These are phyloP conservation scores for Scelioninae gen. 1 DNA, from an alignment of 2,888 invertebrate genomes.

Conservation along the genomic window DNA sequence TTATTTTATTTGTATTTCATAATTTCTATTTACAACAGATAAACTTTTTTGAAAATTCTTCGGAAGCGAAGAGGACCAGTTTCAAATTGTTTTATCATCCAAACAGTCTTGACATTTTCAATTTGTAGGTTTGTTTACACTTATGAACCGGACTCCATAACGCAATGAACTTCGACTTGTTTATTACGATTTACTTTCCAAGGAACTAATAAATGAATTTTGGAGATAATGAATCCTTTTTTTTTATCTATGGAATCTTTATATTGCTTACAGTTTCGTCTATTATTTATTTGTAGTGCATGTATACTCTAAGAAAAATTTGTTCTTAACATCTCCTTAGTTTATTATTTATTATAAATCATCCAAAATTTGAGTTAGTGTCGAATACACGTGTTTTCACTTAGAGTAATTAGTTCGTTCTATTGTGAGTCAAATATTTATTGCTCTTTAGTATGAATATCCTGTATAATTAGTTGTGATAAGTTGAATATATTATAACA, in stretches of 20 bases:
- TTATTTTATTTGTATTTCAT: too few species aligned
- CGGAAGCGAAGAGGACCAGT: constrained; percentile 22
- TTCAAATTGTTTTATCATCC: constrained; percentile 40
- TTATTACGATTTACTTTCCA: constrained; percentile 8
- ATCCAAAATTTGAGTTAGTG: too few species aligned
- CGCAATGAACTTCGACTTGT: constrained; percentile 49
- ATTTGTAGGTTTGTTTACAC: constrained; percentile 47
- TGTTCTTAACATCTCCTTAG: too few species aligned
- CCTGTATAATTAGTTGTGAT: too few species aligned
- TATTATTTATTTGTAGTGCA: constrained; percentile 20
- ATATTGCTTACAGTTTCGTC: constrained; percentile 1
- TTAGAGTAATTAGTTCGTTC: too few species aligned
- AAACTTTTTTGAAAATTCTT: constrained; percentile 45
- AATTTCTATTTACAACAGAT: constrained; percentile 42
- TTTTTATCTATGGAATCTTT: constrained; percentile 4
- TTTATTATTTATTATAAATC: too few species aligned
- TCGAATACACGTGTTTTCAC: too few species aligned
- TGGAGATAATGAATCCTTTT: constrained; percentile 18
- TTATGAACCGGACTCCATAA: constrained; percentile 42
- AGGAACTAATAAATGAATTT: not conserved
- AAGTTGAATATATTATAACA: too few species aligned
- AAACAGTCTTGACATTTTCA: constrained; percentile 59
- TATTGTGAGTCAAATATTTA: constrained; percentile 17
- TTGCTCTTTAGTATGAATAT: constrained; percentile 15
- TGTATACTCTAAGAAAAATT: constrained; percentile 1